Evolutionary conservation across 2,888 invertebrate species (phyloP).

Genomic region (Chironomus tentans): DNA sequence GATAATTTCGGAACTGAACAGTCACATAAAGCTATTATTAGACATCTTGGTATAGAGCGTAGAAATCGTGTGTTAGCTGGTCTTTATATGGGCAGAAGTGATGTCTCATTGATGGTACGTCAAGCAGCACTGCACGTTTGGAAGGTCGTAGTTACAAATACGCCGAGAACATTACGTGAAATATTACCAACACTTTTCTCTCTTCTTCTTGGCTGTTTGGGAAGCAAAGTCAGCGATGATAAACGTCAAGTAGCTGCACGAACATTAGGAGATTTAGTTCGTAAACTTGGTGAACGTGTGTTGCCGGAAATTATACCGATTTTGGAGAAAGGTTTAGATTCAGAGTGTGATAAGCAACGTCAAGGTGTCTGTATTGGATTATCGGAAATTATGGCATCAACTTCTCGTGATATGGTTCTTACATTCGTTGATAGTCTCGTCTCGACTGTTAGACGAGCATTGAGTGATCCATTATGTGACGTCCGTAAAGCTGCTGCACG

Average conservation of each 20-base stretch:
- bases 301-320: slow-evolving; percentile 97
- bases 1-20: slow-evolving; percentile 98
- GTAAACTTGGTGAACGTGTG: slow-evolving; percentile 95
- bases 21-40: slow-evolving; percentile 84
- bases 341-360: slow-evolving; percentile 85
- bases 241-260: slow-evolving; percentile 94
- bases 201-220: slow-evolving; percentile 83
- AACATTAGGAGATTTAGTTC: slow-evolving; percentile 91
- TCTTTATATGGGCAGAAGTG: slow-evolving; percentile 94
- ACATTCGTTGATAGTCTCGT: slow-evolving; percentile 81
- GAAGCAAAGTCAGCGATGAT: slow-evolving; percentile 84
- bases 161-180: slow-evolving; percentile 90
- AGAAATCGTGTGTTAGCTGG: slow-evolving; percentile 89
- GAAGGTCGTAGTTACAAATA: slow-evolving; percentile 99
- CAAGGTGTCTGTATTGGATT: slow-evolving; percentile 98
- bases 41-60: slow-evolving; percentile 77
- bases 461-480: slow-evolving; percentile 88
- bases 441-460: slow-evolving; percentile 89
- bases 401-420: slow-evolving; percentile 87
- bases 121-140: slow-evolving; percentile 98
- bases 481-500: slow-evolving; percentile 91
- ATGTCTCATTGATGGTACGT: slow-evolving; percentile 92
- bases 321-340: slow-evolving; percentile 84
- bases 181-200: slow-evolving; percentile 91
- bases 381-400: slow-evolving; percentile 95